A percentile compares a stretch with the other conserved stretches of the same genome.
phyloP scores from a whole-genome alignment of 2,797 vertebrate genomes.

The Potorous gilbertii region DNA sequence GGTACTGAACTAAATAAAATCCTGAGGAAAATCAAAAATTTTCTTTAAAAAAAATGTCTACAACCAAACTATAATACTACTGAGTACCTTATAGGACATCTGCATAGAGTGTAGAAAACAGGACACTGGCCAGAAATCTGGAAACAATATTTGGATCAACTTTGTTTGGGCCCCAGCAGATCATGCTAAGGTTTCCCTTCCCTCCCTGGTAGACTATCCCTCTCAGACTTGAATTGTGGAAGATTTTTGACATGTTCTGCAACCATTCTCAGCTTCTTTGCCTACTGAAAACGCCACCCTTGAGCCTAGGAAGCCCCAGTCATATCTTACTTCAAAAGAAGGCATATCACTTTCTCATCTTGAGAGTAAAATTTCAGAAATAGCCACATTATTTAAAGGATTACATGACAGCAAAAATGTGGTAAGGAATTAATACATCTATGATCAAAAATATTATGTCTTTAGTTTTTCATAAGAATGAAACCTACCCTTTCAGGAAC shows the following conservation, averaged over 20 bases:
- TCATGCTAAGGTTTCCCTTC: constrained; percentile 94
- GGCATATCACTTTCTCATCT: constrained; percentile 83
- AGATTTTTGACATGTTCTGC: constrained; percentile 90
- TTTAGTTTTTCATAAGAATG: constrained; percentile 83
- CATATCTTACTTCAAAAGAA: constrained; percentile 91
- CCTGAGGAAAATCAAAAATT: constrained; percentile 93
- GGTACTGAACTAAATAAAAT: constrained; percentile 90
- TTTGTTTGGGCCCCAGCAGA: constrained; percentile 93
- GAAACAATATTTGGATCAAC: constrained; percentile 98
- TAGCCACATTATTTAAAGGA: constrained; percentile 86
- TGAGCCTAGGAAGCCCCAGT: constrained; percentile 88
- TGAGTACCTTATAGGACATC: constrained; percentile 91
- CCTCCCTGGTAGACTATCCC: constrained; percentile 96
- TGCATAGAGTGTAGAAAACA: constrained; percentile 95
- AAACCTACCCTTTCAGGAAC: constrained; percentile 76
- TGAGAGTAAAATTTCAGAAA: constrained; percentile 90
- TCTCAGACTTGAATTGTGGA: constrained; percentile 95
- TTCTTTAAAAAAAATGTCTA: constrained; percentile 92
- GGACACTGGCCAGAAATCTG: constrained; percentile 97
- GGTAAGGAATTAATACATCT: constrained; percentile 82
- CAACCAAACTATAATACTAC: constrained; percentile 92
- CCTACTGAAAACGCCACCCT: constrained; percentile 88
- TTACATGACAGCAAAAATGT: constrained; percentile 84
- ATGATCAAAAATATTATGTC: constrained; percentile 81
- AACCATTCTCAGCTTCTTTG: constrained; percentile 78